These are phyloP conservation scores for Natator depressus DNA, from an alignment of 2,113 vertebrate species.

Conservation along the genomic window DNA sequence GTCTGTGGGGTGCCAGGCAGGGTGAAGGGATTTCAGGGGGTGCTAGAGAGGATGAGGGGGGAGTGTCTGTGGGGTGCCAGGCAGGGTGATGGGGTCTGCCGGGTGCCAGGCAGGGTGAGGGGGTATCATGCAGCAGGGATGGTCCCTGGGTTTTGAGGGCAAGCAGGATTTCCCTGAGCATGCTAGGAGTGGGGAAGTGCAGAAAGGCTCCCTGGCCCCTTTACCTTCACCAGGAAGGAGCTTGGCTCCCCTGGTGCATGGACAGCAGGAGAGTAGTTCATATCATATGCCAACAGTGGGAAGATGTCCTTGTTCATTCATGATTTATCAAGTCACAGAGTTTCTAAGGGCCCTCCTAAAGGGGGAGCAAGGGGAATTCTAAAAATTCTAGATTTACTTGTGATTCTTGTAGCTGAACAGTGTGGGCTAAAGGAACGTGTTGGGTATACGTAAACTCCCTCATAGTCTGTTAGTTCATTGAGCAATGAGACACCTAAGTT, in stretches of 20 bases:
- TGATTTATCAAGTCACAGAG: not conserved
- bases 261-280: not conserved
- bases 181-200: not conserved
- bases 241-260: not conserved
- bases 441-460: accelerated
- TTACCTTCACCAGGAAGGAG: no score
- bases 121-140: not conserved
- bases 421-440: not conserved
- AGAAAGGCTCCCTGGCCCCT: not conserved
- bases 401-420: accelerated
- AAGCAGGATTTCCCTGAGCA: not conserved
- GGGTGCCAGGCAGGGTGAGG: not conserved
- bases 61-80: not conserved
- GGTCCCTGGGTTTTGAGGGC: not conserved
- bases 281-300: slow-evolving; percentile 1
- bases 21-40: no score
- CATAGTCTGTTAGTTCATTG: accelerated
- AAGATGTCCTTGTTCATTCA: not conserved
- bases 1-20: no score
- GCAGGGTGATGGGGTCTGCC: no score
- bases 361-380: not conserved
- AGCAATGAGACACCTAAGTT: accelerated
- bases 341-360: not conserved
- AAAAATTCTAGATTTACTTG: not conserved
- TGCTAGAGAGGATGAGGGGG: not conserved